A percentile compares a stretch with the other conserved stretches of the same genome.
Conservation (phyloP, 2,888 invertebrate genomes). For the Agonopterix subpropinquella region DNA sequence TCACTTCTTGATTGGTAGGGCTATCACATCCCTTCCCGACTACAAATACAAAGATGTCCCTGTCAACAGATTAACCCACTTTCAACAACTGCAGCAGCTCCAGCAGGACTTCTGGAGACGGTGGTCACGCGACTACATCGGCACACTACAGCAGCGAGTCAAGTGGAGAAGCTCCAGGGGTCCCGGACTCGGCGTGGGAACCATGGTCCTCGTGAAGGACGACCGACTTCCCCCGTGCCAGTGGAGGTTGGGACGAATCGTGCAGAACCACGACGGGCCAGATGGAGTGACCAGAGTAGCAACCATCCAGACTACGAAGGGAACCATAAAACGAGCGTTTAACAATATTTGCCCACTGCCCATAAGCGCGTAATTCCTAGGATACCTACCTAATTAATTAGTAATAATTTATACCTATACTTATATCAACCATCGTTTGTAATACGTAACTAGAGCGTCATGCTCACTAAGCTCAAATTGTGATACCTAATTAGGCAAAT, state of each 20-base stretch:
- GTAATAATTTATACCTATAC: too few relatives aligned
- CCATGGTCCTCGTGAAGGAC: not conserved
- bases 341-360: not conserved
- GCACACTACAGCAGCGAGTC: not conserved
- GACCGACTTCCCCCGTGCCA: not conserved
- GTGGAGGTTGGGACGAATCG: not conserved
- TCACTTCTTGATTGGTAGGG: conserved; percentile 25
- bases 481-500: too few relatives aligned
- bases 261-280: not conserved
- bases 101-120: not conserved
- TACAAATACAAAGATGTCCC: conserved; percentile 5
- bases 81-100: conserved; percentile 9
- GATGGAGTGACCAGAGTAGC: not conserved
- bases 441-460: too few relatives aligned
- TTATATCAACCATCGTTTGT: too few relatives aligned
- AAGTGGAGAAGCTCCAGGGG: not conserved
- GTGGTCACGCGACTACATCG: conserved; percentile 11
- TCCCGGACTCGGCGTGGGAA: not conserved
- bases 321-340: not conserved
- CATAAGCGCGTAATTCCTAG: too few relatives aligned
- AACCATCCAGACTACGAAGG: not conserved
- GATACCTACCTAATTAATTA: too few relatives aligned
- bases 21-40: conserved; percentile 11
- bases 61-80: conserved; percentile 4
- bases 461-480: too few relatives aligned